Evolutionary conservation across 2,888 invertebrate genomes (phyloP).

Genomic region (Megamerina dolium): DNA sequence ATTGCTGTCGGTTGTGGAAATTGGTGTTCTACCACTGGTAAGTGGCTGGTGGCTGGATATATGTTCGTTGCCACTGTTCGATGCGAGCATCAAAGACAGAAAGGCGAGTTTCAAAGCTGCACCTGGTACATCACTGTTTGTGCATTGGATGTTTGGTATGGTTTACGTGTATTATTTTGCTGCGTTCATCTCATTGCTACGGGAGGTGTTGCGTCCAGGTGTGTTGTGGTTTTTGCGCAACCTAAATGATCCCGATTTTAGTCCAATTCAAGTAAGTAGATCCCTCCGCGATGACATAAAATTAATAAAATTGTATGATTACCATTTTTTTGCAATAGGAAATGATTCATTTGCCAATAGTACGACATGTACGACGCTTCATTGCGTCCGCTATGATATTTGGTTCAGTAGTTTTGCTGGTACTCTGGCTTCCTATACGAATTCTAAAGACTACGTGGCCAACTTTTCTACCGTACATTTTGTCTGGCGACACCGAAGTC

Average conservation of each 20-base stretch:
- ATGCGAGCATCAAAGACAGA: slow-evolving; percentile 75
- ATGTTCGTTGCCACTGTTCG: slow-evolving; percentile 89
- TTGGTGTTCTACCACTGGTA: slow-evolving; percentile 91
- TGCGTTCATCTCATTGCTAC: slow-evolving; percentile 83
- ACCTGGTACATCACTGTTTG: slow-evolving; percentile 94
- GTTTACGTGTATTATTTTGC: slow-evolving; percentile 99
- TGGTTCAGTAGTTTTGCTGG: slow-evolving; percentile 89
- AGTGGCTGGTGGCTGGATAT: slow-evolving; percentile 99
- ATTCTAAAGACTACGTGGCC: slow-evolving; percentile 76
- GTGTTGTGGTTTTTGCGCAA: slow-evolving; percentile 98
- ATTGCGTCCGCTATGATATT: slow-evolving; percentile 92
- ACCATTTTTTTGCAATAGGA: slow-evolving; percentile 53
- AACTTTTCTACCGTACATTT: slow-evolving; percentile 90
- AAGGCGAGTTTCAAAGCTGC: slow-evolving; percentile 82
- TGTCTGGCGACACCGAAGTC: slow-evolving; percentile 80
- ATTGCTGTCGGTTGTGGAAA: slow-evolving; percentile 90
- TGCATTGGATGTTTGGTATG: slow-evolving; percentile 99
- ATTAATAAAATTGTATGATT: neutral
- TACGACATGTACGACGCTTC: slow-evolving; percentile 83
- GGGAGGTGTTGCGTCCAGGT: slow-evolving; percentile 93
- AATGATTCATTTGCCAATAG: slow-evolving; percentile 96
- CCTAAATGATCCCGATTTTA: slow-evolving; percentile 97
- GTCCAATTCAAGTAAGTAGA: slow-evolving; percentile 79
- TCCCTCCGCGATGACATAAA: neutral
- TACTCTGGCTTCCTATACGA: slow-evolving; percentile 92